Conservation (phyloP, 2,113 vertebrate genomes). For the Notiomystis cincta region DNA sequence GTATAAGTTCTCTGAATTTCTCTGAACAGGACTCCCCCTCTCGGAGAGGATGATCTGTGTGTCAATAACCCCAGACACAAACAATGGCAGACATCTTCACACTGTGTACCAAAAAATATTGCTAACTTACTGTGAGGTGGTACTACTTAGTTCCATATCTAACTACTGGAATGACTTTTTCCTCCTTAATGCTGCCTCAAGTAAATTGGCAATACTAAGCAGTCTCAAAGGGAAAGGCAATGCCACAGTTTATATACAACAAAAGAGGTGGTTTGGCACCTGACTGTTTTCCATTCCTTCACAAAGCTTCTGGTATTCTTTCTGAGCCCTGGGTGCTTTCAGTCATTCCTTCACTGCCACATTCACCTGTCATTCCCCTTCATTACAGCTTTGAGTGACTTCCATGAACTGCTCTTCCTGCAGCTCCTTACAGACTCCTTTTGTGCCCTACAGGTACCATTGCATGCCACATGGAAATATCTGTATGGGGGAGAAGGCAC, state of each 20-base stretch:
- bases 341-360: neutral
- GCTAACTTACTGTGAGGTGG: neutral
- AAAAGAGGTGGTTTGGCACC: neutral
- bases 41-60: neutral
- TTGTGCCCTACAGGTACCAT: neutral
- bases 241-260: neutral
- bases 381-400: neutral
- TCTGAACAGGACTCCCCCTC: neutral
- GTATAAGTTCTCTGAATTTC: neutral
- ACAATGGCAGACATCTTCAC: neutral
- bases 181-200: neutral
- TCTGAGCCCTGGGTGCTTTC: neutral
- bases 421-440: neutral
- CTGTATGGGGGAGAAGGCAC: neutral
- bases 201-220: neutral
- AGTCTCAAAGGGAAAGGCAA: neutral
- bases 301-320: neutral
- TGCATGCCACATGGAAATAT: neutral
- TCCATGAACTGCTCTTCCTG: neutral
- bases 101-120: neutral
- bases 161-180: neutral
- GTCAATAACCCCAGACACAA: neutral
- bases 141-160: neutral
- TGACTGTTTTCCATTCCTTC: neutral
- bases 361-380: neutral